These are phyloP conservation scores for Spodoptera frugiperda DNA, from an alignment of 1,140 invertebrate species.

Conservation along the genomic window DNA sequence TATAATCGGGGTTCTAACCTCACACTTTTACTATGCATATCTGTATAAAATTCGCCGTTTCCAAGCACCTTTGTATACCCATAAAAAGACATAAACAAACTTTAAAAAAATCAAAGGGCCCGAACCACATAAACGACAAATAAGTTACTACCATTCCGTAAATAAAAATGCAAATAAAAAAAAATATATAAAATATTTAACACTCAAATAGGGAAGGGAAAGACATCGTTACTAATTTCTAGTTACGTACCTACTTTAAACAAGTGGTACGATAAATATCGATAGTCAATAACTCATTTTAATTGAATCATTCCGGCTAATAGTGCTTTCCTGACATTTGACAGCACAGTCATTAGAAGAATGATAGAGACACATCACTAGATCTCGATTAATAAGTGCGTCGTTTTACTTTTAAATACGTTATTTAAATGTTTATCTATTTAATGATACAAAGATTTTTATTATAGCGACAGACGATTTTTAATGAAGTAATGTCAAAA, in stretches of 20 bases:
- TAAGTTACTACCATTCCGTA: conserved; percentile 13
- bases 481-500: conserved; percentile 34
- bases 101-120: conserved; percentile 27
- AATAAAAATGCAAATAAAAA: conserved; percentile 49
- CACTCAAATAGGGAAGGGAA: conserved; percentile 28
- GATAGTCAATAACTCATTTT: conserved; percentile 79
- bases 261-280: conserved; percentile 51
- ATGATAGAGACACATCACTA: conserved; percentile 63
- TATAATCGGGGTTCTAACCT: conserved; percentile 17
- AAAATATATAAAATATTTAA: conserved; percentile 25
- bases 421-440: conserved; percentile 35
- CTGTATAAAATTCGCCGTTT: conserved; percentile 2
- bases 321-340: conserved; percentile 77
- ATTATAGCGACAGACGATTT: conserved; percentile 23
- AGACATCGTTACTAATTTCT: conserved; percentile 38
- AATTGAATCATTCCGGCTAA: conserved; percentile 81
- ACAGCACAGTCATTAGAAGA: conserved; percentile 77
- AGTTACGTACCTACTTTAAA: conserved; percentile 37
- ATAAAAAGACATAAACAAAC: conserved; percentile 11
- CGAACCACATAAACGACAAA: conserved; percentile 20
- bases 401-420: conserved; percentile 35
- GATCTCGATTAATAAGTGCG: conserved; percentile 64
- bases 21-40: conserved; percentile 16
- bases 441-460: conserved; percentile 36
- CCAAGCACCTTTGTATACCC: conserved; percentile 5